Evolutionary conservation across 1,140 invertebrate species (phyloP), one percentile per base, ranked within the genome.

Genomic region (Drosophila guanche): DNA sequence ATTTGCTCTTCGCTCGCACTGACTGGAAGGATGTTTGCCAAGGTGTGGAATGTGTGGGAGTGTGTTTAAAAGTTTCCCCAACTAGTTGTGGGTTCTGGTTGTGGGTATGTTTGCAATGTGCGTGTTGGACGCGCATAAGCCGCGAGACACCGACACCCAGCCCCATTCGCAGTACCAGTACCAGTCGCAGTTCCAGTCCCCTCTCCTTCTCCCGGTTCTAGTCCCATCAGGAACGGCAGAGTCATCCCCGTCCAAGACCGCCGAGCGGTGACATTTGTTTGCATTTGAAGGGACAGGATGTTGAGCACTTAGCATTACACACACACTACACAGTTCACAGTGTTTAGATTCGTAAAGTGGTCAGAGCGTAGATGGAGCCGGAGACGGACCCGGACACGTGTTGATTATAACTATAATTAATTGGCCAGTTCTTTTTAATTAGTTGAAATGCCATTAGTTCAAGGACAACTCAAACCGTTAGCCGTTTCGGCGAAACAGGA

Each of bases 391-490:
- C 7, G 29, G 58, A 73, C 74, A 79, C 58, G 70, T 79, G 76
- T 78, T 69, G 74, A 57, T 56, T 67, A 67, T 84, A 83, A 84
- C 76, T 84, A 84, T 79, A 85, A 85, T 84, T 79, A 84, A 84
- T 84, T 79, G 54, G 51, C 43, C 48, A 72, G 66, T 60, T 66
- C 67, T 76, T 77, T 76, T 75, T 75, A 78, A 83, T 70, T 66
- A 80, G 52, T 62, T 75, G 56, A 75, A 79, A 71, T 70, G 71
- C 14, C 56, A 57, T 78, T 77, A 56, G 37, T 54, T 43, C 47
- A 14, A 42, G 37, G 23, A 66, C 59, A 65, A 58, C 45, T 10
- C 51, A 72, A 66, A 78, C 76, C 73, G 79, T 76, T 79, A 75
- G 70, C 56, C 48, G 46, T 57, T 22, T 37, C 12, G 33, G 33